phyloP scores from a whole-genome alignment of 2,113 vertebrate species.

The Arothron firmamentum region DNA sequence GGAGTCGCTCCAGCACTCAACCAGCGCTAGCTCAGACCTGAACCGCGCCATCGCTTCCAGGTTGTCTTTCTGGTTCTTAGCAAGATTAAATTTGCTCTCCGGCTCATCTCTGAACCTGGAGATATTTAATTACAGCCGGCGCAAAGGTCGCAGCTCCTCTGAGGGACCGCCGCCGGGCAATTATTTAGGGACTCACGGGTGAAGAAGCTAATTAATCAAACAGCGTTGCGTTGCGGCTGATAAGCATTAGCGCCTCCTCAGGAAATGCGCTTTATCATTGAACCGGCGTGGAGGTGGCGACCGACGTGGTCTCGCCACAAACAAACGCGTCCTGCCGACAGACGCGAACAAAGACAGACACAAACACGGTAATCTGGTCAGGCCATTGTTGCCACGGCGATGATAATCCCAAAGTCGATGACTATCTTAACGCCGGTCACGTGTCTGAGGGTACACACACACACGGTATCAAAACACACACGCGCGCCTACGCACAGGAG shows the following conservation, averaged over 20 bases:
- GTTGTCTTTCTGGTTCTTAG: neutral
- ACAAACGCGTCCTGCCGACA: neutral
- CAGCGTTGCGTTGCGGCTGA: conserved; percentile 34
- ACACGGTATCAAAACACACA: conserved; percentile 28
- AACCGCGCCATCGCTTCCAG: neutral
- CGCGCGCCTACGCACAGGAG: neutral
- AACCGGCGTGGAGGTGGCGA: conserved; percentile 9
- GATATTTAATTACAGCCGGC: conserved; percentile 31
- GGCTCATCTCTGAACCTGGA: neutral
- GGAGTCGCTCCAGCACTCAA: too few relatives aligned
- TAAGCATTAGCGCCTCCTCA: conserved; percentile 46
- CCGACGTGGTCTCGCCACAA: neutral
- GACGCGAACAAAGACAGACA: neutral
- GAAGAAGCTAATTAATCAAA: conserved; percentile 37
- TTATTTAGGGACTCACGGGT: conserved; percentile 15
- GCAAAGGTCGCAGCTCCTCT: neutral
- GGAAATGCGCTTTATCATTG: conserved; percentile 6
- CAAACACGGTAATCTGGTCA: conserved; percentile 32
- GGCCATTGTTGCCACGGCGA: conserved; percentile 24
- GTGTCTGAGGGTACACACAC: conserved; percentile 34
- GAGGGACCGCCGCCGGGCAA: conserved; percentile 13
- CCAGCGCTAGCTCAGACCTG: too few relatives aligned
- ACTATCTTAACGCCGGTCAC: conserved; percentile 48
- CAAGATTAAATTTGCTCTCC: neutral
- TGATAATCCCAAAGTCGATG: conserved; percentile 48